These are phyloP conservation scores for Otus scops DNA, from an alignment of 2,797 vertebrate genomes.

Conservation along the genomic window DNA sequence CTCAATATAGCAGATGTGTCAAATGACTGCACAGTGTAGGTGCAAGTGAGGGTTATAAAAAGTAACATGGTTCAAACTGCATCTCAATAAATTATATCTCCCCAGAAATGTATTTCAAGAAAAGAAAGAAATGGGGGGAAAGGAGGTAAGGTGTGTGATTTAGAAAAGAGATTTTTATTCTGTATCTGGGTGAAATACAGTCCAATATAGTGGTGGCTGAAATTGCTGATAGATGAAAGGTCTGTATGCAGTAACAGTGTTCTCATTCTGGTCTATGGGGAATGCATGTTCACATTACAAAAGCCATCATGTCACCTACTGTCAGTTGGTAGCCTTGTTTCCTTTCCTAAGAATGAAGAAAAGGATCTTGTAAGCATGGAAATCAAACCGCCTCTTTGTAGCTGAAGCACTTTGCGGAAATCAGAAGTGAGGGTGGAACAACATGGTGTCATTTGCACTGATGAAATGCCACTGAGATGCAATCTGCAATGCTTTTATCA, in stretches of 20 bases:
- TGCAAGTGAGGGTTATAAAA: slow-evolving; percentile 32
- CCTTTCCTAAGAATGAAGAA: background rate
- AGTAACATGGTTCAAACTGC: background rate
- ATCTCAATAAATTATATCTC: background rate
- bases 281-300: background rate
- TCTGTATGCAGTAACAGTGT: background rate
- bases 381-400: background rate
- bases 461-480: background rate
- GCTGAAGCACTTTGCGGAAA: background rate
- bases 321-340: background rate
- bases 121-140: background rate
- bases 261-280: background rate
- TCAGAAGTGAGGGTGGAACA: background rate
- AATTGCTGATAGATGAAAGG: background rate
- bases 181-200: background rate
- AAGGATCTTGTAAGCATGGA: background rate
- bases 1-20: slow-evolving; percentile 25
- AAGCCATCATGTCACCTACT: background rate
- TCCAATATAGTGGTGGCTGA: background rate
- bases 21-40: slow-evolving; percentile 21
- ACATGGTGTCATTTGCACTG: background rate
- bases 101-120: background rate
- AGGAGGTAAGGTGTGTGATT: background rate
- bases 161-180: background rate
- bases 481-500: background rate